phyloP scores from a whole-genome alignment of 2,888 invertebrate genomes.

The Hipparchia sbordonii region DNA sequence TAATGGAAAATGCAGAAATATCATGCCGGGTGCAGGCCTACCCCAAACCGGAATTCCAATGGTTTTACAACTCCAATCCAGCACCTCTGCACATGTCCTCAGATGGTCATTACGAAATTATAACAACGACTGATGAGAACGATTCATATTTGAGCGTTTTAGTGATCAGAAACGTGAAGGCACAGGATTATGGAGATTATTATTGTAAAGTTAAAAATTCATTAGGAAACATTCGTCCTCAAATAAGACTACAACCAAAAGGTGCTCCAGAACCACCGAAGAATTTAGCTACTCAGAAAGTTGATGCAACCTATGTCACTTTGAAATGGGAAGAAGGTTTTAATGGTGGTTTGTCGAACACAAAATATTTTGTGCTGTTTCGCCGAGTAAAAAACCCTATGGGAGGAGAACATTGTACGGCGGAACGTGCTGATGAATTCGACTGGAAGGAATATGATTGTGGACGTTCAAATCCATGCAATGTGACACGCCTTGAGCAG shows the following conservation, averaged over 20 bases:
- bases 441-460: slow-evolving; percentile 95
- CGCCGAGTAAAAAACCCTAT: slow-evolving; percentile 85
- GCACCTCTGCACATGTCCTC: slow-evolving; percentile 90
- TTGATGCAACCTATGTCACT: slow-evolving; percentile 90
- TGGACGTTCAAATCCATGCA: slow-evolving; percentile 93
- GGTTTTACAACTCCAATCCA: slow-evolving; percentile 91
- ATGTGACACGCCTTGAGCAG: slow-evolving; percentile 92
- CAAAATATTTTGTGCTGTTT: slow-evolving; percentile 94
- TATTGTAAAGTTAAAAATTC: slow-evolving; percentile 93
- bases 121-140: slow-evolving; percentile 90
- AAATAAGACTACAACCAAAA: slow-evolving; percentile 92
- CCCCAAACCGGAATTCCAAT: slow-evolving; percentile 96
- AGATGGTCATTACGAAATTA: slow-evolving; percentile 93
- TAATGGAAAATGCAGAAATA: slow-evolving; percentile 92
- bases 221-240: slow-evolving; percentile 89
- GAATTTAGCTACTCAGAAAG: slow-evolving; percentile 86
- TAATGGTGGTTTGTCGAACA: slow-evolving; percentile 93
- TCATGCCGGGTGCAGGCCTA: slow-evolving; percentile 95
- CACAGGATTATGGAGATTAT: slow-evolving; percentile 96
- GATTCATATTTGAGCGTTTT: slow-evolving; percentile 93
- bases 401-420: slow-evolving; percentile 59
- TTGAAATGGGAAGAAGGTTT: slow-evolving; percentile 95
- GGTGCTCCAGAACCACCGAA: slow-evolving; percentile 93
- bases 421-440: slow-evolving; percentile 69
- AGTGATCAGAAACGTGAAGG: slow-evolving; percentile 87